Conservation (phyloP, 2,888 invertebrate species). For the Autographa pulchrina region DNA sequence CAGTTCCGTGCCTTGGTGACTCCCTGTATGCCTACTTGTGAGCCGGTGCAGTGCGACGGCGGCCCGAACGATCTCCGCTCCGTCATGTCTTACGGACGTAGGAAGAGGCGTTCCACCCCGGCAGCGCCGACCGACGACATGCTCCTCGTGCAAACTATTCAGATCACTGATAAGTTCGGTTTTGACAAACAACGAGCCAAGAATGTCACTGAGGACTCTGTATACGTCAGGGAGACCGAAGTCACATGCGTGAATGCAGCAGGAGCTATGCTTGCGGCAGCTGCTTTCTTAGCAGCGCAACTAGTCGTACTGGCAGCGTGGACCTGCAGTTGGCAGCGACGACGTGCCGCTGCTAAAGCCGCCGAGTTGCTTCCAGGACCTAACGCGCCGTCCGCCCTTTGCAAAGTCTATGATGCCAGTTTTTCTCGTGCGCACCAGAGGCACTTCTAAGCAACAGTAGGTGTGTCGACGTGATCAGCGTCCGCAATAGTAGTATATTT, state of each 20-base stretch:
- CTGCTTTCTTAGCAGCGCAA: slow-evolving; percentile 96
- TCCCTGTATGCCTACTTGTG: slow-evolving; percentile 97
- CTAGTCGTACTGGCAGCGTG: slow-evolving; percentile 96
- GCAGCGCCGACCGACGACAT: slow-evolving; percentile 92
- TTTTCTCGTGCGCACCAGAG: slow-evolving; percentile 93
- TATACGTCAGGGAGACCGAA: slow-evolving; percentile 91
- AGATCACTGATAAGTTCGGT: slow-evolving; percentile 97
- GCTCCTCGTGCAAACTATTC: slow-evolving; percentile 96
- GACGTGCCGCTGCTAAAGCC: slow-evolving; percentile 91
- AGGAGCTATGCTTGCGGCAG: slow-evolving; percentile 95
- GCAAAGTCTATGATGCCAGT: slow-evolving; percentile 96
- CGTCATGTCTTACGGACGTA: slow-evolving; percentile 95
- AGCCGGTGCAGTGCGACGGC: slow-evolving; percentile 97
- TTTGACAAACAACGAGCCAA: slow-evolving; percentile 92
- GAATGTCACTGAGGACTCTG: slow-evolving; percentile 92
- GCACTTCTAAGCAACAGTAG: slow-evolving; percentile 84
- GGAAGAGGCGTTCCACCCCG: slow-evolving; percentile 92
- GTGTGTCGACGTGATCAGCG: slow-evolving; percentile 82
- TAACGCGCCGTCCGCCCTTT: slow-evolving; percentile 90
- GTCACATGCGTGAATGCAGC: slow-evolving; percentile 93
- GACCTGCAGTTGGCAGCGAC: slow-evolving; percentile 96
- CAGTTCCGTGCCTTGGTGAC: slow-evolving; percentile 98
- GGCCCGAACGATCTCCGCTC: slow-evolving; percentile 95
- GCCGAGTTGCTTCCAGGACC: slow-evolving; percentile 91
- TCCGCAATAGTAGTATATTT: slow-evolving; percentile 88